Conservation (phyloP, 2,888 invertebrate species). For the Pachydiplax longipennis region DNA sequence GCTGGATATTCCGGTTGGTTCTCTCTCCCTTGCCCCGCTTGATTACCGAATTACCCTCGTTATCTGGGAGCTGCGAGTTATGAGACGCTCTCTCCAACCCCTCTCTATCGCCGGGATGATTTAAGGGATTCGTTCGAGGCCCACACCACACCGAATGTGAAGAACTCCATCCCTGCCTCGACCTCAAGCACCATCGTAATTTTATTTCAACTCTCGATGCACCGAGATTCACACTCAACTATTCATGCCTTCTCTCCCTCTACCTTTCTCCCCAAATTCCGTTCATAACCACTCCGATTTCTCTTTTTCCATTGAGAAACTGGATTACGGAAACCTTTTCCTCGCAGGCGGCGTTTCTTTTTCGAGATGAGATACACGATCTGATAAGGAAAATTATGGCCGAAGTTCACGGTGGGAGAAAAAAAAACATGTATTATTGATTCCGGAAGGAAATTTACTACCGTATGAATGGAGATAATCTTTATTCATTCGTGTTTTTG, state of each 20-base stretch:
- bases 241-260: neutral
- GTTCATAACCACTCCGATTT: neutral
- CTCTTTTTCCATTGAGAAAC: neutral
- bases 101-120: neutral
- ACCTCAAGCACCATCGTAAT: neutral
- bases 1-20: neutral
- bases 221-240: neutral
- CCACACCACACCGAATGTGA: too few relatives aligned
- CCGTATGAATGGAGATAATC: neutral
- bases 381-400: slow-evolving; percentile 29
- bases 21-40: neutral
- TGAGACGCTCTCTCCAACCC: neutral
- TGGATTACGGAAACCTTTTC: neutral
- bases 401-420: neutral
- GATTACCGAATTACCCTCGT: slow-evolving; percentile 1
- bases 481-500: neutral
- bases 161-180: too few relatives aligned
- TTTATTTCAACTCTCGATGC: neutral
- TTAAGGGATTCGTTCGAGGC: neutral
- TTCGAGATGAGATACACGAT: slow-evolving; percentile 21
- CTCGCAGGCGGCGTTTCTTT: slow-evolving; percentile 7
- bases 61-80: neutral
- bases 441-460: neutral
- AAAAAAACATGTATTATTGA: neutral
- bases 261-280: neutral